These are phyloP conservation scores for Muscicapa striata DNA, from an alignment of 2,797 vertebrate species.

Conservation along the genomic window DNA sequence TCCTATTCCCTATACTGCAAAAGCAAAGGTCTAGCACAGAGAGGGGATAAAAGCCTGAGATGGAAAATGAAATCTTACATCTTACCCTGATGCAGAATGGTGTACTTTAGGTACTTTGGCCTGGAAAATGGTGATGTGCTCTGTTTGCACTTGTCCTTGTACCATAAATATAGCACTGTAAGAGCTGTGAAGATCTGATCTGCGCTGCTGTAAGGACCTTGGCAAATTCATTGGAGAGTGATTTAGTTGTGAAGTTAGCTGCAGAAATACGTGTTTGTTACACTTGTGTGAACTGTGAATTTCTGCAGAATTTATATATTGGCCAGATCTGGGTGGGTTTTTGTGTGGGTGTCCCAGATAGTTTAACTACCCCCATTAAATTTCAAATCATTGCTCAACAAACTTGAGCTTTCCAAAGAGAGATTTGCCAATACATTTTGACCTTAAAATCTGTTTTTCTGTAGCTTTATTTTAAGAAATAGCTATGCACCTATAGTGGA, in stretches of 20 bases:
- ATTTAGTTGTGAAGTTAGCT: neutral
- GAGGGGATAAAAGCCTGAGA: neutral
- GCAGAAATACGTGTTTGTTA: neutral
- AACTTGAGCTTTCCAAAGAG: neutral
- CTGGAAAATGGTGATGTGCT: neutral
- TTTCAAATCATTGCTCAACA: neutral
- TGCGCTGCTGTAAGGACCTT: neutral
- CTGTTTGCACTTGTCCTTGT: neutral
- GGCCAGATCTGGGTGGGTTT: neutral
- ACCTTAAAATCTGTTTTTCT: neutral
- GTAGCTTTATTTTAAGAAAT: slow-evolving; percentile 1
- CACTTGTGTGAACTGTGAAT: neutral
- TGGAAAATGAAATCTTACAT: neutral
- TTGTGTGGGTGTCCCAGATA: neutral
- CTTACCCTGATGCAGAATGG: neutral
- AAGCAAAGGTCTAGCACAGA: neutral
- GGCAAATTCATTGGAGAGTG: neutral
- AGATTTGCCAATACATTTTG: neutral
- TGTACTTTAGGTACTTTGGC: neutral
- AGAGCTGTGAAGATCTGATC: neutral
- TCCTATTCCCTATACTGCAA: neutral
- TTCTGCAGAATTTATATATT: neutral
- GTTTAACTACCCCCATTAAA: neutral
- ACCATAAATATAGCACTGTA: fast-evolving
- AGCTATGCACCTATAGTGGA: neutral